Evolutionary conservation across 2,888 invertebrate species (phyloP), one percentile per base, ranked within the genome.

Genomic region (Aspidiotus destructor): DNA sequence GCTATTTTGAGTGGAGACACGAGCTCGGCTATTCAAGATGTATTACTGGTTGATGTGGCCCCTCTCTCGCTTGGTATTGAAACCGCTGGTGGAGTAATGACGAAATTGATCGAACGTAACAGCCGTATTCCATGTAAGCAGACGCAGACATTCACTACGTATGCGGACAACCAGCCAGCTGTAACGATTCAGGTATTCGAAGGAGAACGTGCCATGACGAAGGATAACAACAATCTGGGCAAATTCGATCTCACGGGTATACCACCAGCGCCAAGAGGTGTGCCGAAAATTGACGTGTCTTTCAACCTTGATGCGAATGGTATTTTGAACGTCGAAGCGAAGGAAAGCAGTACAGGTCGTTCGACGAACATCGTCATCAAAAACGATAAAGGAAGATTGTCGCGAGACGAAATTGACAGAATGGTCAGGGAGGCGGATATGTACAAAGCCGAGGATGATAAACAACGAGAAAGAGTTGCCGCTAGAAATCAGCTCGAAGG

Each of bases 231-330:
- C 75, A 79, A 89, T 5, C 77, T 92, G 63, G 89, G 89, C 48
- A 89, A 86, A 17, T 90, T 90, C 75, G 88, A 88, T 74, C 79
- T 90, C 16, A 83, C 85, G 8, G 92, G 91, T 48, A 71, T 79
- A 44, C 75, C 91, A 48, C 91, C 91, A 42, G 89, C 89, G 0
- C 90, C 90, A 0, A 81, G 90, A 72, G 91, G 91, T 28, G 81
- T 87, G 5, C 87, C 88, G 0, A 86, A 88, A 79, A 84, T 87
- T 73, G 74, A 80, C 87, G 88, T 92, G 0, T 88, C 90, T 1
- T 93, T 93, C 73, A 92, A 92, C 76, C 80, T 93, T 65, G 92
- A 93, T 74, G 91, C 91, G n/a, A 92, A 93, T 75, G 92, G 93
- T 70, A 93, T 94, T 71, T 77, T 92, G 6, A 87, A 90, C 74